Evolutionary conservation across 2,113 vertebrate species (phyloP).

Genomic region (Gasterosteus nipponicus): DNA sequence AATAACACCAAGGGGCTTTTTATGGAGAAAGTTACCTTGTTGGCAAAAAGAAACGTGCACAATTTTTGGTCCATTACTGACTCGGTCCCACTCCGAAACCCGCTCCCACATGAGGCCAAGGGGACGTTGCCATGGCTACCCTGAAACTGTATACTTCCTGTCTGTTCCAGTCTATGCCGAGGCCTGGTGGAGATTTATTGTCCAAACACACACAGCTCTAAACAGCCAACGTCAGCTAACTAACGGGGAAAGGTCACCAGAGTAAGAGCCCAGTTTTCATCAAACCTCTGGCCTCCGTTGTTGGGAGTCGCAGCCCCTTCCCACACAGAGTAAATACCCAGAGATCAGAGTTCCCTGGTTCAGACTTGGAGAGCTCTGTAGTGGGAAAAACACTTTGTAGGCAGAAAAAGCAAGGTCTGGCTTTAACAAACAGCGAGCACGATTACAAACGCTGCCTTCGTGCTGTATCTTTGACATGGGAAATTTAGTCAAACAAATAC

Average conservation of each 20-base stretch:
- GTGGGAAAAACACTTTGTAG: constrained; percentile 32
- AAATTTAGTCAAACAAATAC: constrained; percentile 3
- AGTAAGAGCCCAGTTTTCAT: constrained; percentile 55
- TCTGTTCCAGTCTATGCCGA: constrained; percentile 57
- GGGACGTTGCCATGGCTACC: constrained; percentile 73
- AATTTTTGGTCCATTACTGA: constrained; percentile 45
- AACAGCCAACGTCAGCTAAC: constrained; percentile 58
- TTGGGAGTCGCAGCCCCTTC: constrained; percentile 49
- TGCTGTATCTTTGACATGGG: constrained; percentile 18
- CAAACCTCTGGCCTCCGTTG: constrained; percentile 58
- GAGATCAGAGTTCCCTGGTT: constrained; percentile 63
- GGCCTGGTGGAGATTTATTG: constrained; percentile 70
- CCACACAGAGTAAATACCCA: constrained; percentile 59
- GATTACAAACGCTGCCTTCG: constrained; percentile 43
- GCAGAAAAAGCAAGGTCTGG: constrained; percentile 33
- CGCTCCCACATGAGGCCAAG: constrained; percentile 59
- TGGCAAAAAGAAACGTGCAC: constrained; percentile 41
- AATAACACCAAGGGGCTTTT: constrained; percentile 22
- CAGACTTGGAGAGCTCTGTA: constrained; percentile 51
- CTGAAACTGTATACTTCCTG: constrained; percentile 84
- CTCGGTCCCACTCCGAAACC: constrained; percentile 31
- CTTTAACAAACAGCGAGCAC: constrained; percentile 59
- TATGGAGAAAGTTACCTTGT: constrained; percentile 43
- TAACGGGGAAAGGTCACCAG: constrained; percentile 58
- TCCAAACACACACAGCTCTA: constrained; percentile 70